These are phyloP conservation scores for Drosophila burlai DNA, from an alignment of 1,140 invertebrate species.

Conservation along the genomic window DNA sequence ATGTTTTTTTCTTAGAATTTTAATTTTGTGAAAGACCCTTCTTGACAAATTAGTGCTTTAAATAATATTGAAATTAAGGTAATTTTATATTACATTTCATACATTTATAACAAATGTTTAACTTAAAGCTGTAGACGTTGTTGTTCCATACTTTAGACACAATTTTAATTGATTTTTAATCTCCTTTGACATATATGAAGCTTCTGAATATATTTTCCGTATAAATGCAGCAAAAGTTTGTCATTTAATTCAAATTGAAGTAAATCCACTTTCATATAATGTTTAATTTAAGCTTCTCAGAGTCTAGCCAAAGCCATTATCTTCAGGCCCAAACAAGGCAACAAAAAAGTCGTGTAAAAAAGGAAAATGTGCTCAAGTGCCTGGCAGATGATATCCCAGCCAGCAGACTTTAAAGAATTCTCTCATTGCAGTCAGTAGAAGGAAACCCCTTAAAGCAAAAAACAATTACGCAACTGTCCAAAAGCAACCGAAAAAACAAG, in stretches of 20 bases:
- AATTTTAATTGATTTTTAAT: too few relatives aligned
- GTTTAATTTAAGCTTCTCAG: neutral
- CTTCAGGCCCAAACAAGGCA: neutral
- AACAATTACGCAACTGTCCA: conserved; percentile 75
- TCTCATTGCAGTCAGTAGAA: neutral
- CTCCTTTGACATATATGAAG: too few relatives aligned
- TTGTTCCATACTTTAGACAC: too few relatives aligned
- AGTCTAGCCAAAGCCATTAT: conserved; percentile 7
- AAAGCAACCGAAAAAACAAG: conserved; percentile 29
- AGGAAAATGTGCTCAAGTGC: conserved; percentile 31
- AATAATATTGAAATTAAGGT: too few relatives aligned
- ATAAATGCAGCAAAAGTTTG: neutral
- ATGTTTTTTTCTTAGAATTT: too few relatives aligned
- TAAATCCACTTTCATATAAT: neutral
- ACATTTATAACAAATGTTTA: too few relatives aligned
- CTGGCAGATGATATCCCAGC: conserved; percentile 13
- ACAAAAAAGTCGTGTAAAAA: conserved; percentile 10
- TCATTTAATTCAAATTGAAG: neutral
- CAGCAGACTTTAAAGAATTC: neutral
- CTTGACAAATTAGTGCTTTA: too few relatives aligned
- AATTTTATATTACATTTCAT: too few relatives aligned
- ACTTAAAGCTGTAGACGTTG: too few relatives aligned
- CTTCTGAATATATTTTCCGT: neutral
- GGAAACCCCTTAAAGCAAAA: conserved; percentile 30
- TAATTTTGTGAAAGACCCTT: neutral